Evolutionary conservation across 1,140 invertebrate species (phyloP).

Genomic region (Sinonovacula constricta): DNA sequence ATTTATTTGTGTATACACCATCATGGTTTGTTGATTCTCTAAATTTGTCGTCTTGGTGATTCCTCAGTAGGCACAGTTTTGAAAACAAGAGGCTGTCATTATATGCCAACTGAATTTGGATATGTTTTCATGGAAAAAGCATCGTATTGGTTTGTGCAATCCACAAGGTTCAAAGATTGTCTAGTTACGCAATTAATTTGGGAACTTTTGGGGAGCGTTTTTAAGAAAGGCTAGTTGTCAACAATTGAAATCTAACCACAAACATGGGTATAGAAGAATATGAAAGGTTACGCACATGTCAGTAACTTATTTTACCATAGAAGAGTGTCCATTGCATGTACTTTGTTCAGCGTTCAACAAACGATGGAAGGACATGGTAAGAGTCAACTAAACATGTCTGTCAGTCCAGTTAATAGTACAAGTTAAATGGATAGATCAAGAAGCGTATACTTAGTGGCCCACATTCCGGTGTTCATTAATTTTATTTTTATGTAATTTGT

Average conservation of each 20-base stretch:
- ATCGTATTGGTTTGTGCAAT: conserved; percentile 52
- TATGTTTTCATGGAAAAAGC: conserved; percentile 18
- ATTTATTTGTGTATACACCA: conserved; percentile 8
- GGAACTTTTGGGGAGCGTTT: conserved; percentile 39
- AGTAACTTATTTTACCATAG: not conserved
- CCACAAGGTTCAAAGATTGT: conserved; percentile 56
- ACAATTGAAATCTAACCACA: conserved; percentile 8
- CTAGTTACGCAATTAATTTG: conserved; percentile 37
- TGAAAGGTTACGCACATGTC: conserved; percentile 1
- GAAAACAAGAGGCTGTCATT: not conserved
- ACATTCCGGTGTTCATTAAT: too few relatives aligned
- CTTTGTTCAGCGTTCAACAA: not conserved
- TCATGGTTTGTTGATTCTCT: not conserved
- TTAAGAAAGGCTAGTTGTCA: conserved; percentile 51
- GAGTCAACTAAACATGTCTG: not conserved
- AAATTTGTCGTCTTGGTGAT: conserved; percentile 40
- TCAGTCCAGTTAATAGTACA: not conserved
- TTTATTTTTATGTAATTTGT: too few relatives aligned
- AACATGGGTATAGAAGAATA: conserved; percentile 7
- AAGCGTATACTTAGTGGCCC: too few relatives aligned
- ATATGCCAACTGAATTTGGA: conserved; percentile 35
- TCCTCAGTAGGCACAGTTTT: conserved; percentile 8
- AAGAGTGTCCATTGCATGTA: not conserved
- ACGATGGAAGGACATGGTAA: not conserved
- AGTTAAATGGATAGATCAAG: not conserved